A percentile compares a stretch with the other conserved stretches of the same genome.
phyloP scores from a whole-genome alignment of 2,113 vertebrate genomes.

The Elgaria multicarinata region DNA sequence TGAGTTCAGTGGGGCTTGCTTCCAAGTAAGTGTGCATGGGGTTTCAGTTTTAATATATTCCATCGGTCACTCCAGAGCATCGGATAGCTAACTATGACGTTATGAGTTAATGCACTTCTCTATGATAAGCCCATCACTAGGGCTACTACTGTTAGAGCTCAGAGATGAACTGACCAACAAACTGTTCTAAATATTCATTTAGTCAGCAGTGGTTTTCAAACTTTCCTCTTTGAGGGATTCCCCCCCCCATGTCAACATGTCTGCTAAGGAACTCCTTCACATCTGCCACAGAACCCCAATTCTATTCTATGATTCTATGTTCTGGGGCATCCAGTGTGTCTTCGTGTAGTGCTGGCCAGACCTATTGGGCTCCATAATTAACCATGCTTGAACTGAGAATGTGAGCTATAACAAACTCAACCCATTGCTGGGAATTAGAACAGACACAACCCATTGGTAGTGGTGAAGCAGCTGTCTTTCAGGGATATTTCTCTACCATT shows the following conservation, averaged over 20 bases:
- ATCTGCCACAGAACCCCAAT: neutral
- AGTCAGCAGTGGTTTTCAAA: neutral
- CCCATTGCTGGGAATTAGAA: neutral
- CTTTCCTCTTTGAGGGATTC: neutral
- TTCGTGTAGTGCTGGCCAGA: neutral
- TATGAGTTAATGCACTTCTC: neutral
- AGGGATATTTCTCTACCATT: neutral
- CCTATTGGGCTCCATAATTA: neutral
- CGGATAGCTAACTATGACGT: neutral
- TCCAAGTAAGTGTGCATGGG: neutral
- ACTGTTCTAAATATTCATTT: neutral
- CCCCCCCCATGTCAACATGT: too few species aligned
- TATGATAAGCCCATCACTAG: neutral
- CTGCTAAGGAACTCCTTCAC: neutral
- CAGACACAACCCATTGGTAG: neutral
- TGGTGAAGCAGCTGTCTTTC: neutral
- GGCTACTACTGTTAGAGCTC: neutral
- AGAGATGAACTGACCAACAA: neutral
- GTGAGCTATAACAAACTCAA: neutral
- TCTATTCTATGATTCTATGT: too few species aligned
- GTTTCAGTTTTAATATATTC: neutral
- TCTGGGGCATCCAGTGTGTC: neutral
- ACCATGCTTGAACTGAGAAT: neutral
- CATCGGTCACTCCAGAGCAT: neutral
- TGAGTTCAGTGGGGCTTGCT: neutral